These are phyloP conservation scores for Zaprionus lineosus DNA, from an alignment of 2,888 invertebrate genomes.

Conservation along the genomic window DNA sequence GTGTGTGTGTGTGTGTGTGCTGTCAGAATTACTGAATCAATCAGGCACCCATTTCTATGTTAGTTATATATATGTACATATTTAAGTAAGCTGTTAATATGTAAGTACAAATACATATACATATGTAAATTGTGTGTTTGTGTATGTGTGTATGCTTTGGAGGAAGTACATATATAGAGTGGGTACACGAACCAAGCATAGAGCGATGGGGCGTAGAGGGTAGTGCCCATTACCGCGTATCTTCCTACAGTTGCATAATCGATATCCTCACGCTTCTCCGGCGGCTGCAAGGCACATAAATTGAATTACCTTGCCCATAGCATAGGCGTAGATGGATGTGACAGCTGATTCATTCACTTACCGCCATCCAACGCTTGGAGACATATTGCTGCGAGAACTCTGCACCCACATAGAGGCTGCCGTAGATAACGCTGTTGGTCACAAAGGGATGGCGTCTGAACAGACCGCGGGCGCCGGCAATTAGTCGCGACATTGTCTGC, in stretches of 20 bases:
- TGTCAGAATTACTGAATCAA: constrained; percentile 29
- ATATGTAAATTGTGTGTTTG: not conserved
- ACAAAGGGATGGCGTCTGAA: constrained; percentile 84
- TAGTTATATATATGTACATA: constrained; percentile 1
- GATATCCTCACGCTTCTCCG: constrained; percentile 80
- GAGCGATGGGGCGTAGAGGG: constrained; percentile 85
- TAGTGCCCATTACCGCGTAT: constrained; percentile 86
- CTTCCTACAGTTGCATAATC: constrained; percentile 84
- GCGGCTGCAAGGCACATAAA: constrained; percentile 52
- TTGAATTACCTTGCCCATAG: constrained; percentile 31
- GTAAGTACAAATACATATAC: not conserved
- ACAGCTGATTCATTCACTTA: constrained; percentile 80
- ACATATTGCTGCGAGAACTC: constrained; percentile 91
- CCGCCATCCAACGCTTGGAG: constrained; percentile 86
- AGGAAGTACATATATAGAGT: not conserved
- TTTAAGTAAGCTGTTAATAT: not conserved
- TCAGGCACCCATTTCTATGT: too few species aligned
- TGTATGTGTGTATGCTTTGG: not conserved
- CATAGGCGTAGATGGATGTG: not conserved
- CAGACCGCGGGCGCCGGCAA: constrained; percentile 64
- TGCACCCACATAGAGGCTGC: constrained; percentile 89
- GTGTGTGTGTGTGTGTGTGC: constrained; percentile 11
- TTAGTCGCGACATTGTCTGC: constrained; percentile 63
- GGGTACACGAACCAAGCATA: constrained; percentile 84
- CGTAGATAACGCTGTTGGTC: constrained; percentile 87